Conservation (phyloP, 2,888 invertebrate species). For the Chymomyza amoena region DNA sequence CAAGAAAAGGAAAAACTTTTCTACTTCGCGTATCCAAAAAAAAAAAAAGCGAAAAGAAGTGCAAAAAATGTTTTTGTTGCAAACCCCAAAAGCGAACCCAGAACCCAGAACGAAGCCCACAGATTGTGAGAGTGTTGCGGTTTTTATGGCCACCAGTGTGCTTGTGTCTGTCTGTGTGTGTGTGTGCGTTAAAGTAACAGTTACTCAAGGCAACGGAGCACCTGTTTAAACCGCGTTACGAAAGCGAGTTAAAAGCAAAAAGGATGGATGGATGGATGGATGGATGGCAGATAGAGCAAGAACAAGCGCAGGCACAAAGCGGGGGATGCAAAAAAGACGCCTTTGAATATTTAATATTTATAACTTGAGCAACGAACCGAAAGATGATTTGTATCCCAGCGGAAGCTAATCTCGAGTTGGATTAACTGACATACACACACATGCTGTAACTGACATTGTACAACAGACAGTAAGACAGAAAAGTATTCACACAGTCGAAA, state of each 20-base stretch:
- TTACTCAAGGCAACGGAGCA: conserved; percentile 53
- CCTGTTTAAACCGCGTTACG: conserved; percentile 62
- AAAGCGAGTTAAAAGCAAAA: conserved; percentile 50
- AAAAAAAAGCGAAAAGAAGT: conserved; percentile 12
- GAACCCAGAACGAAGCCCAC: background rate
- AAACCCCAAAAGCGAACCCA: background rate
- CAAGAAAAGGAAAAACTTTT: conserved; percentile 16
- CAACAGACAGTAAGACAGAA: background rate
- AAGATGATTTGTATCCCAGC: conserved; percentile 70
- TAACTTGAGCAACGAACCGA: conserved; percentile 69
- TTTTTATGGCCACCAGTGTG: conserved; percentile 53
- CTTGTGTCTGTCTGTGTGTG: background rate
- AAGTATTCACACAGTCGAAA: too few relatives aligned
- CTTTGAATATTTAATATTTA: conserved; percentile 69
- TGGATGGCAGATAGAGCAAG: background rate
- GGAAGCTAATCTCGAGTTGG: conserved; percentile 72
- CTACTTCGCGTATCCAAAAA: conserved; percentile 14
- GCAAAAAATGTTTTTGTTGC: conserved; percentile 38
- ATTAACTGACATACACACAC: conserved; percentile 44
- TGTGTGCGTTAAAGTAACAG: conserved; percentile 62
- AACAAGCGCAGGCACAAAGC: background rate
- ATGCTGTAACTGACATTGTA: background rate
- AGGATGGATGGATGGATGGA: background rate
- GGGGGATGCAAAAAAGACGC: conserved; percentile 17
- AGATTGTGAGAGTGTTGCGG: conserved; percentile 27